Conservation (phyloP, 2,888 invertebrate genomes). For the Aradus depressus region DNA sequence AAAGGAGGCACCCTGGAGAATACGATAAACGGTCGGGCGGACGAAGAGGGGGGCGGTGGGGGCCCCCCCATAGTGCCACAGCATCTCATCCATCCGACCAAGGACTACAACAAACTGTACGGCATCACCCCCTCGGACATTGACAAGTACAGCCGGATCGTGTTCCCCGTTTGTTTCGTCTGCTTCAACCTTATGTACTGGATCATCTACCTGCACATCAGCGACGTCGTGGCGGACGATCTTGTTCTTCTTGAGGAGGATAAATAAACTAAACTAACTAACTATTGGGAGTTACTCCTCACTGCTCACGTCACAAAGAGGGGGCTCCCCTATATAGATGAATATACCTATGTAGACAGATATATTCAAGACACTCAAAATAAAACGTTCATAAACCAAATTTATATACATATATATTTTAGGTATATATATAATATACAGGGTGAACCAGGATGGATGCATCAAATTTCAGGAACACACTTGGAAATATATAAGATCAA, state of each 20-base stretch:
- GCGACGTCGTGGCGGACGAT: conserved; percentile 90
- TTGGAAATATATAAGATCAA: too few relatives aligned
- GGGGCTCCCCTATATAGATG: conserved; percentile 3
- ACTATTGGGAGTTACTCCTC: conserved; percentile 11
- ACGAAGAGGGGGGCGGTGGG: conserved; percentile 48
- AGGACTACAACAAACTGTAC: conserved; percentile 83
- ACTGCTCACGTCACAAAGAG: conserved; percentile 19
- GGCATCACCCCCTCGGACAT: conserved; percentile 95
- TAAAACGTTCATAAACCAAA: too few relatives aligned
- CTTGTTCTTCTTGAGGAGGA: conserved; percentile 67
- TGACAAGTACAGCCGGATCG: conserved; percentile 96
- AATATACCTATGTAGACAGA: background rate
- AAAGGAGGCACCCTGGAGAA: conserved; percentile 86
- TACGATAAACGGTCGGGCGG: conserved; percentile 72
- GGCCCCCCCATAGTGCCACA: conserved; percentile 50
- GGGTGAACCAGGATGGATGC: too few relatives aligned
- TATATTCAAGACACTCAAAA: background rate
- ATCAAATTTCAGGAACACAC: too few relatives aligned
- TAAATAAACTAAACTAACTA: too few relatives aligned
- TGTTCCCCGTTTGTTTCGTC: conserved; percentile 96
- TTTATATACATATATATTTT: too few relatives aligned
- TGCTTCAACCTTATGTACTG: conserved; percentile 98
- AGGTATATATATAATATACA: too few relatives aligned
- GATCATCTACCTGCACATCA: conserved; percentile 93
- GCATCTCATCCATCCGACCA: conserved; percentile 76